Conservation (phyloP, 1,140 invertebrate genomes). For the Galleria mellonella region DNA sequence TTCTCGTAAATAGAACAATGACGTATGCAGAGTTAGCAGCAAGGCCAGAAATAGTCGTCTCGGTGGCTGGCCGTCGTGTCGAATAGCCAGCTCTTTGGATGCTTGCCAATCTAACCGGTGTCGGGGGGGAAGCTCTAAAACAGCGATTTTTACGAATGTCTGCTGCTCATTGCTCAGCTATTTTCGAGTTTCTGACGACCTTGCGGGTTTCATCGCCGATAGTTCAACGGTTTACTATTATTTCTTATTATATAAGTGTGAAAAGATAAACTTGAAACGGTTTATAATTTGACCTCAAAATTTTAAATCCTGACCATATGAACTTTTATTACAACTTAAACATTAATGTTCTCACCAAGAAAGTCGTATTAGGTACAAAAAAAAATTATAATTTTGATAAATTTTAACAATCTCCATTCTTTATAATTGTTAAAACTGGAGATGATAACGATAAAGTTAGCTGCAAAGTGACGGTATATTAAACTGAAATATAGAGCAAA, state of each 20-base stretch:
- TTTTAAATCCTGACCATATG: no score
- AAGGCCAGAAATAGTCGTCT: constrained; percentile 57
- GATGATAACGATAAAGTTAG: no score
- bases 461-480: no score
- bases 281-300: constrained; percentile 8
- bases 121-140: constrained; percentile 56
- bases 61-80: constrained; percentile 47
- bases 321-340: no score
- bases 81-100: constrained; percentile 55
- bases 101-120: constrained; percentile 39
- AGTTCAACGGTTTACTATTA: constrained; percentile 39
- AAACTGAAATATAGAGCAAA: no score
- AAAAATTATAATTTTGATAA: no score
- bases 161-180: constrained; percentile 51
- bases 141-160: constrained; percentile 64
- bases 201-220: constrained; percentile 37
- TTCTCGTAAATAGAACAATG: constrained; percentile 63
- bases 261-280: constrained; percentile 15
- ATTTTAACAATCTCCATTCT: no score
- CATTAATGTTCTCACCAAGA: no score
- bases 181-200: constrained; percentile 60
- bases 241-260: constrained; percentile 37
- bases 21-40: constrained; percentile 56
- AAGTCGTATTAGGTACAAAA: no score
- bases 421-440: no score